Base-by-base conservation (phyloP, 2,797 vertebrate genomes). In the Scolopax bukidnonensis region DNA sequence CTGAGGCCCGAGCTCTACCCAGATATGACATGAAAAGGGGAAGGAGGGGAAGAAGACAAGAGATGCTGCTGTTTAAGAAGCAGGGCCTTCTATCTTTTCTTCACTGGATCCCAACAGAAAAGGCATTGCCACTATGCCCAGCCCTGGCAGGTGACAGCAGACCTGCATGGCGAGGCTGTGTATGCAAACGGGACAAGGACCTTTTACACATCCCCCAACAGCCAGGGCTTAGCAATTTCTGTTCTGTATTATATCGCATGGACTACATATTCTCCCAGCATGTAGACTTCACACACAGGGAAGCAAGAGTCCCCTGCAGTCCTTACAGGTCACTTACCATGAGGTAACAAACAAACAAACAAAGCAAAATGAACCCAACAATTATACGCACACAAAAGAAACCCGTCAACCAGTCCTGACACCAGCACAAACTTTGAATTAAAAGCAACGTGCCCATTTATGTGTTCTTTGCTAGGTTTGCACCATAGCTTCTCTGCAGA, bases 71-170 rank as follows among this genome's bases (percentile, higher is more conserved):
- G 36, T 32, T 38, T 13, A 30, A 57, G 48, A 38, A 67, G 32
- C 53, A 60, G 27, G 12, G 19, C 7, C 23, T 43, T 30, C 53
- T 14, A 3, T 12, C 47, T n/a, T n/a, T 60, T 33, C 59, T 88
- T 61, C 1, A 0, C 36, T 11, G 15, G 38, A 51, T 10, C 8
- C n/a, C 38, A 9, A 23, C 0, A 1, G 48, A 24, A 40, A 36
- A 11, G 36, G 50, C 48, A 28, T 16, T 32, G 10, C 28, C 25
- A 11, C 54, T 13, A 14, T 7, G 24, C 56, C 38, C 40, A 5
- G 9, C 19, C 41, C 71, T 14, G 38, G 45, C 40, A 24, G 25
- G 11, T 2, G 11, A 27, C 1, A 23, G 50, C 41, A 40, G 56
- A 33, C 18, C 43, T 3, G 25, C 50, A 27, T n/a, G 3, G 5